Conservation (phyloP, 2,888 invertebrate genomes). For the Pyrochroa serraticornis region DNA sequence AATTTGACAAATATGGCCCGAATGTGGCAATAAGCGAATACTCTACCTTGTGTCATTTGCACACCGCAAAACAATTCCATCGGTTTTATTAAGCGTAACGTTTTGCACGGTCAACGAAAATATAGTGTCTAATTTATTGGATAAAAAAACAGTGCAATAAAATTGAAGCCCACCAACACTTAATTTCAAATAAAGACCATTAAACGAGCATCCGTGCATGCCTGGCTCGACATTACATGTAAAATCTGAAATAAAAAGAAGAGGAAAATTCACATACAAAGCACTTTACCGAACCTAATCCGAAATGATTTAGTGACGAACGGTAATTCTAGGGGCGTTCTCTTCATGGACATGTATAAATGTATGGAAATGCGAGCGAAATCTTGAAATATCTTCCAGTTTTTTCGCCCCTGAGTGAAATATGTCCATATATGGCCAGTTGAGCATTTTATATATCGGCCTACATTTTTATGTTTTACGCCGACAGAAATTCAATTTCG, state of each 20-base stretch:
- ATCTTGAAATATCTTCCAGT: slow-evolving; percentile 46
- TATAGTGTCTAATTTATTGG: slow-evolving; percentile 24
- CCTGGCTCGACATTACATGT: slow-evolving; percentile 29
- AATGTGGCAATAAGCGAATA: neutral
- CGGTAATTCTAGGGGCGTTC: slow-evolving; percentile 39
- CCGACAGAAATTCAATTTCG: slow-evolving; percentile 32
- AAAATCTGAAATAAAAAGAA: slow-evolving; percentile 25
- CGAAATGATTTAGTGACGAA: slow-evolving; percentile 44
- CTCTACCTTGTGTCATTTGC: slow-evolving; percentile 1
- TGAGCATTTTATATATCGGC: slow-evolving; percentile 34
- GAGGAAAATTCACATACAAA: slow-evolving; percentile 18
- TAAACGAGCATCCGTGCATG: slow-evolving; percentile 28
- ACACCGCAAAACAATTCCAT: slow-evolving; percentile 12
- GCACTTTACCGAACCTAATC: slow-evolving; percentile 37
- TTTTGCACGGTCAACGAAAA: slow-evolving; percentile 20
- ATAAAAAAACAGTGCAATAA: slow-evolving; percentile 31
- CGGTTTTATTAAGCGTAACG: slow-evolving; percentile 25
- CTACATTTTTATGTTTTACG: slow-evolving; percentile 31
- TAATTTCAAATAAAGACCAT: slow-evolving; percentile 33
- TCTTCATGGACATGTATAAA: slow-evolving; percentile 46
- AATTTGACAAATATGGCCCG: no score
- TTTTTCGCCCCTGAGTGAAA: slow-evolving; percentile 34
- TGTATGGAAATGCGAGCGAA: slow-evolving; percentile 46
- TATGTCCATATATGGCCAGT: slow-evolving; percentile 40
- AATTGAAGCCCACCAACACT: slow-evolving; percentile 34